Percentiles rank a stretch among this genome's conserved stretches.
Evolutionary conservation across 2,888 invertebrate species (phyloP).

Genomic region (Hylaea fasciaria): DNA sequence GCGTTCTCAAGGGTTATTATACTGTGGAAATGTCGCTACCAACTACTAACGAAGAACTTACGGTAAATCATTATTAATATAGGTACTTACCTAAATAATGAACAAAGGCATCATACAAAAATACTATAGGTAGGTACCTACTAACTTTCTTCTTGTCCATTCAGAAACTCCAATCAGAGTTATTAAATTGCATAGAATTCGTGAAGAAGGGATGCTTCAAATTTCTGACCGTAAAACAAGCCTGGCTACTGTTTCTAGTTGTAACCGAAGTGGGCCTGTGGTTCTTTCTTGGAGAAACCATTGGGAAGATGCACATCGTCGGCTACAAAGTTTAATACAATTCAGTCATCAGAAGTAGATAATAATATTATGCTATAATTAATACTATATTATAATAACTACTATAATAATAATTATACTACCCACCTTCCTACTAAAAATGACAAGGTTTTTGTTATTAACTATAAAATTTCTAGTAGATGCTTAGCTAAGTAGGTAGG

Average conservation of each 20-base stretch:
- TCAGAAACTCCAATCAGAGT: conserved; percentile 60
- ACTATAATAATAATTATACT: too few relatives aligned
- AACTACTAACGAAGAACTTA: conserved; percentile 48
- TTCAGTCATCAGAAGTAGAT: too few relatives aligned
- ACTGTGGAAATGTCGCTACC: conserved; percentile 73
- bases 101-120: not conserved
- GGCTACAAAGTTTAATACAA: conserved; percentile 65
- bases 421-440: too few relatives aligned
- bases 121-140: not conserved
- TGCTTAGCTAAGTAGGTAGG: too few relatives aligned
- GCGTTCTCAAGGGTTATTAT: conserved; percentile 66
- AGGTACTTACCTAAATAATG: not conserved
- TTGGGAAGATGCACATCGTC: conserved; percentile 72
- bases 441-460: too few relatives aligned
- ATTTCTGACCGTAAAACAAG: conserved; percentile 66
- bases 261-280: conserved; percentile 65
- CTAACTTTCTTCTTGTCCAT: conserved; percentile 29
- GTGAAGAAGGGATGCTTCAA: conserved; percentile 57
- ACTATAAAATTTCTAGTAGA: too few relatives aligned
- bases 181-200: conserved; percentile 49
- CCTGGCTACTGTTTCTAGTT: conserved; percentile 67
- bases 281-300: conserved; percentile 75
- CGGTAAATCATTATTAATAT: conserved; percentile 47
- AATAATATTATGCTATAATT: too few relatives aligned
- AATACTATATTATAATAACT: too few relatives aligned